Conservation (phyloP, 35 echinoderm and acorn worm species). For the Ophiothrix spiculata region DNA sequence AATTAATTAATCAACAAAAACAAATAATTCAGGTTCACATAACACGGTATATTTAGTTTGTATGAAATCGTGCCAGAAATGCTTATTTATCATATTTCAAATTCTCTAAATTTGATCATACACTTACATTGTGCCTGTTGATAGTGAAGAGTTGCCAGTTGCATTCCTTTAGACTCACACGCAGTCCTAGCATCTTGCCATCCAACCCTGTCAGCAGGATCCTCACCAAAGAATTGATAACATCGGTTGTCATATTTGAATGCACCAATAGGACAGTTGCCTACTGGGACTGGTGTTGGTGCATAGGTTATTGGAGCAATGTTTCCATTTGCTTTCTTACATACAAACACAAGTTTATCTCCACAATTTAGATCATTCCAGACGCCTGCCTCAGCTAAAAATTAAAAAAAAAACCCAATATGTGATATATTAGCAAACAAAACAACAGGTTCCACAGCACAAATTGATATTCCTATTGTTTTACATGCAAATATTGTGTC, state of each 20-base stretch:
- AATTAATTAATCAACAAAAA: too few relatives aligned
- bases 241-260: constrained; percentile 59
- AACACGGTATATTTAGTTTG: too few relatives aligned
- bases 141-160: constrained; percentile 65
- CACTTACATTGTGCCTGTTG: constrained; percentile 67
- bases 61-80: too few relatives aligned
- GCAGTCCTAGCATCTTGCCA: constrained; percentile 67
- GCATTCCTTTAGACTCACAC: constrained; percentile 40
- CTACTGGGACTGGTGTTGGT: constrained; percentile 48
- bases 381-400: too few relatives aligned
- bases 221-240: constrained; percentile 49
- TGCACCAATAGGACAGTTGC: constrained; percentile 65
- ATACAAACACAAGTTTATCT: constrained; percentile 62
- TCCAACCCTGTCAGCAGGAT: constrained; percentile 19
- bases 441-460: too few relatives aligned
- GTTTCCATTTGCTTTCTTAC: constrained; percentile 42
- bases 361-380: constrained; percentile 96
- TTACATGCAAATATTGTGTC: too few relatives aligned
- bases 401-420: too few relatives aligned
- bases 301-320: constrained; percentile 39
- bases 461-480: too few relatives aligned
- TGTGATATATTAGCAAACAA: too few relatives aligned
- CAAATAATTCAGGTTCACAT: too few relatives aligned
- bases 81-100: too few relatives aligned
- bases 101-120: too few relatives aligned